Evolutionary conservation across 2,113 vertebrate species (phyloP).

Genomic region (Myiozetetes cayanensis): DNA sequence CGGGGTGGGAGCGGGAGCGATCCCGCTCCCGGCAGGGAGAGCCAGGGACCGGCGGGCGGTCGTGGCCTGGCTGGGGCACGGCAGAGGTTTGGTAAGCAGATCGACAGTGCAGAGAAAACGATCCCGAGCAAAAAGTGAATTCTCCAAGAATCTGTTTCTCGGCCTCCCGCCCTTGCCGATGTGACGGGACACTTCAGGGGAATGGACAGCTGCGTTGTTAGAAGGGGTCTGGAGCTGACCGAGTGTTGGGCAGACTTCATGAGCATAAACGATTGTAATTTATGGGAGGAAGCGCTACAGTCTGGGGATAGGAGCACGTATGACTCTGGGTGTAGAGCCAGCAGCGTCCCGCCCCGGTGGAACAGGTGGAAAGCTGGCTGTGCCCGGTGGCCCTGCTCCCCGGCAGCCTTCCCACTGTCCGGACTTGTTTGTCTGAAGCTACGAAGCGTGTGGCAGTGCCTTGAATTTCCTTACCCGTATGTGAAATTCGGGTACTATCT

Average conservation of each 20-base stretch:
- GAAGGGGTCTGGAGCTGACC: not conserved
- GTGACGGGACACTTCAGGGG: not conserved
- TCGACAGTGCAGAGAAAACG: not conserved
- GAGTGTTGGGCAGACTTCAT: not conserved
- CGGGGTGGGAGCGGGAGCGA: too few relatives aligned
- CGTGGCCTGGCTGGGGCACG: too few relatives aligned
- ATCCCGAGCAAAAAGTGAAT: not conserved
- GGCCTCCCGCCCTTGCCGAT: not conserved
- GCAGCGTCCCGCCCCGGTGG: not conserved
- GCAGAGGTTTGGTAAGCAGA: not conserved
- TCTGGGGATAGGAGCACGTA: not conserved
- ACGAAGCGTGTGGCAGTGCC: too few relatives aligned
- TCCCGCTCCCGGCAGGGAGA: too few relatives aligned
- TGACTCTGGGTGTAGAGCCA: not conserved
- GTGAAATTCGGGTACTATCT: not conserved
- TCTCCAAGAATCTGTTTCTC: not conserved
- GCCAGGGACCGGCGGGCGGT: too few relatives aligned
- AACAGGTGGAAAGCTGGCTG: not conserved
- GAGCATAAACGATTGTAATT: not conserved
- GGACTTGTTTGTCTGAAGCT: not conserved
- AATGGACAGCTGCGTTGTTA: not conserved
- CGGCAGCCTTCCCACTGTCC: not conserved
- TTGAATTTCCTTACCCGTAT: accelerated
- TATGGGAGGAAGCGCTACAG: not conserved
- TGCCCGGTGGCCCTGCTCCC: accelerated